These are phyloP conservation scores for Anabas testudineus DNA, from an alignment of 2,797 vertebrate species.

Conservation along the genomic window DNA sequence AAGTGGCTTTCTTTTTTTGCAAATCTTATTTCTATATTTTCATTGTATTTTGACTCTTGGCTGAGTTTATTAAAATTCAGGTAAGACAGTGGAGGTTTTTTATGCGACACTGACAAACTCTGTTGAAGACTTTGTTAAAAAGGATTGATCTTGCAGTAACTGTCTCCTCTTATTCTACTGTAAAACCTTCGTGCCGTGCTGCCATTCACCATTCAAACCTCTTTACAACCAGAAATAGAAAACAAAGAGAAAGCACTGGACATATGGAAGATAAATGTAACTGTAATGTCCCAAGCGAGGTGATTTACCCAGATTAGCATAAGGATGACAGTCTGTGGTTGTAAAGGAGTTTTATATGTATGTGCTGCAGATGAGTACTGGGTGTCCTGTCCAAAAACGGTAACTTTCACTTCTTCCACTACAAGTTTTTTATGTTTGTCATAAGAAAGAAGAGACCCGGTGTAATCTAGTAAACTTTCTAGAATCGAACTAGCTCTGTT, in stretches of 20 bases:
- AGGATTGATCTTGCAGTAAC: too few relatives aligned
- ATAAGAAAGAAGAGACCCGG: too few relatives aligned
- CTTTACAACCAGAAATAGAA: not conserved
- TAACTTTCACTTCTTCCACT: too few relatives aligned
- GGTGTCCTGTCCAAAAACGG: too few relatives aligned
- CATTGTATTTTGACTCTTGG: too few relatives aligned
- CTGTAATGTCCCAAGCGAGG: not conserved
- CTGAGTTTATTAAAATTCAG: not conserved
- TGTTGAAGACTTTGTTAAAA: too few relatives aligned
- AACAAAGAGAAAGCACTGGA: not conserved
- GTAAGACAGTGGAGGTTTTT: not conserved
- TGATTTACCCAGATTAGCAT: not conserved
- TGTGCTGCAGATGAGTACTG: too few relatives aligned
- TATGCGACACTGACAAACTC: too few relatives aligned
- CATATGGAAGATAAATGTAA: not conserved
- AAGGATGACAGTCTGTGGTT: not conserved
- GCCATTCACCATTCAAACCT: not conserved
- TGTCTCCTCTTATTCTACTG: not conserved
- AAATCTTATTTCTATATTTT: not conserved
- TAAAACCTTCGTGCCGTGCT: not conserved
- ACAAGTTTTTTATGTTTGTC: too few relatives aligned
- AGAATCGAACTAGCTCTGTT: too few relatives aligned
- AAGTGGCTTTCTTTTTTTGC: not conserved
- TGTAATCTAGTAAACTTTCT: too few relatives aligned
- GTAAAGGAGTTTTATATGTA: too few relatives aligned